phyloP scores from a whole-genome alignment of 2,888 invertebrate genomes.

The Drosophila antonietae region DNA sequence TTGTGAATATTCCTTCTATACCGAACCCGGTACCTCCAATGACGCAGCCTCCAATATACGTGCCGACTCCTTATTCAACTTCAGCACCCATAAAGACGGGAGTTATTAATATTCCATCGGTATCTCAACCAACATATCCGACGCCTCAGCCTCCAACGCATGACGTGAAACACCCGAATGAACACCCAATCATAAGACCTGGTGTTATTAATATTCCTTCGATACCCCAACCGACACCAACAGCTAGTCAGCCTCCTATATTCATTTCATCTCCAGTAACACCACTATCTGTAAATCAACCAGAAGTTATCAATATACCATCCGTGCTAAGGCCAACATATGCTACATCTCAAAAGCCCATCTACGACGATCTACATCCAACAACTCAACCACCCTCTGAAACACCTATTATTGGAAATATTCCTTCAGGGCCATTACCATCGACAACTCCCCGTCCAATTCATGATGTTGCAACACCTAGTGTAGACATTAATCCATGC shows the following conservation, averaged over 20 bases:
- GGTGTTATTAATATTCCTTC: slow-evolving; percentile 47
- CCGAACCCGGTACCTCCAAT: slow-evolving; percentile 9
- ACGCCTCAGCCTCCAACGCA: slow-evolving; percentile 12
- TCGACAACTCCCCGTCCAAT: slow-evolving; percentile 29
- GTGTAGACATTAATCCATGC: slow-evolving; percentile 85
- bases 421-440: slow-evolving; percentile 41
- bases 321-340: slow-evolving; percentile 35
- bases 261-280: slow-evolving; percentile 13
- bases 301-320: slow-evolving; percentile 41
- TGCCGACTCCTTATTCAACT: slow-evolving; percentile 10
- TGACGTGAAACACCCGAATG: slow-evolving; percentile 51
- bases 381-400: slow-evolving; percentile 4
- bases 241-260: slow-evolving; percentile 22
- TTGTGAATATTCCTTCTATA: slow-evolving; percentile 43
- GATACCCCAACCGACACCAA: slow-evolving; percentile 7
- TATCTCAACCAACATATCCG: slow-evolving; percentile 33
- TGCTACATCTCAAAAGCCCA: slow-evolving; percentile 29
- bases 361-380: slow-evolving; percentile 32
- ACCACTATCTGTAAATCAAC: slow-evolving; percentile 13
- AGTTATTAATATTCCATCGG: slow-evolving; percentile 35
- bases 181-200: slow-evolving; percentile 13
- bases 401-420: slow-evolving; percentile 46
- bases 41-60: slow-evolving; percentile 19
- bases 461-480: slow-evolving; percentile 46
- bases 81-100: slow-evolving; percentile 23